phyloP scores from a whole-genome alignment of 1,140 invertebrate genomes.

The Pogonus chalceus region DNA sequence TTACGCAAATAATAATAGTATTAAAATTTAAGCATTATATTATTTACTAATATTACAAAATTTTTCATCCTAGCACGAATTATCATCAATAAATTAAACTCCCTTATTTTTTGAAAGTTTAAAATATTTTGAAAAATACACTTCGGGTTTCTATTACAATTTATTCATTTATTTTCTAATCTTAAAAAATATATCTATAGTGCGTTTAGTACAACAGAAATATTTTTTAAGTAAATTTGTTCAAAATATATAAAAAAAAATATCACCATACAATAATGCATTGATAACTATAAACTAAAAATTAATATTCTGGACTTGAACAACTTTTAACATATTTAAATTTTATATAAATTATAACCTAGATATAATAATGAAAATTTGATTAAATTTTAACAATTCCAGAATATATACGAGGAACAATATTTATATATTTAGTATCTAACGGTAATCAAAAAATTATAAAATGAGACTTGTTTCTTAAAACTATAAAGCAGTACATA shows the following conservation, averaged over 20 bases:
- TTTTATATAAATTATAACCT: neutral
- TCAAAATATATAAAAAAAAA: neutral
- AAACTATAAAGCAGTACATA: neutral
- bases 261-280: neutral
- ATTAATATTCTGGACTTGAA: neutral
- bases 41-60: neutral
- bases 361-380: neutral
- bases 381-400: neutral
- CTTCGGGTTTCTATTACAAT: neutral
- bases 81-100: too few relatives aligned
- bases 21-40: conserved; percentile 5
- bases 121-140: neutral
- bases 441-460: neutral
- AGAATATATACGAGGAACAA: conserved; percentile 3
- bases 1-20: neutral
- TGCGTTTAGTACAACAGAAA: neutral
- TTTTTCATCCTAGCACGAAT: too few relatives aligned
- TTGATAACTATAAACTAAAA: neutral
- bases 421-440: neutral
- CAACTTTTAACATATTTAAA: neutral
- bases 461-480: neutral
- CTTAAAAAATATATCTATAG: neutral
- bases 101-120: too few relatives aligned
- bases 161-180: neutral
- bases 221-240: neutral